These are phyloP conservation scores for Astropecten irregularis DNA, from an alignment of 53 echinoderm and acorn worm genomes.

Conservation along the genomic window DNA sequence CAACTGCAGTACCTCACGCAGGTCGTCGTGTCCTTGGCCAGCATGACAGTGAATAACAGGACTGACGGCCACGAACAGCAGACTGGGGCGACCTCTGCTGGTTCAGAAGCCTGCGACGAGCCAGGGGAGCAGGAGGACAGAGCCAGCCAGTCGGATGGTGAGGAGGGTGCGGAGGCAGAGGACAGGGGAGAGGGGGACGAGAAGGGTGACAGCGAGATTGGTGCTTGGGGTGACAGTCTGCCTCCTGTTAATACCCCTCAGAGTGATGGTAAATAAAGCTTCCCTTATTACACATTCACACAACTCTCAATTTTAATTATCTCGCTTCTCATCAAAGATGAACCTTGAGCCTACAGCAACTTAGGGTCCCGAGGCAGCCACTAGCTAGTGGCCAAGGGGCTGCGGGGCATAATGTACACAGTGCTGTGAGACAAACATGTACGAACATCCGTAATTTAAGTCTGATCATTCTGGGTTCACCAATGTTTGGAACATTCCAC, in stretches of 20 bases:
- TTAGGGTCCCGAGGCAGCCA: no score
- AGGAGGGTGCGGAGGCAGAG: neutral
- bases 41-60: neutral
- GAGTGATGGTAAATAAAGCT: conserved; percentile 55
- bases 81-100: neutral
- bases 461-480: no score
- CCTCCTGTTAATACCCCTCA: conserved; percentile 55
- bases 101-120: conserved; percentile 20
- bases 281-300: no score
- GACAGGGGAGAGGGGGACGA: neutral
- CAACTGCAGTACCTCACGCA: conserved; percentile 69
- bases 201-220: neutral
- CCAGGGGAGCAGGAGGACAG: neutral
- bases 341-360: no score
- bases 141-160: neutral
- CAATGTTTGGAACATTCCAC: no score
- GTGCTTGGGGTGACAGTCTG: neutral
- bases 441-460: no score
- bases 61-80: neutral
- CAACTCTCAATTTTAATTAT: no score
- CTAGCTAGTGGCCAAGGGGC: no score
- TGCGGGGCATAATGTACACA: no score
- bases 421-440: no score
- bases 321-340: no score
- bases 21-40: neutral